Conservation (phyloP, 1,140 invertebrate genomes). For the Agraylea sexmaculata region DNA sequence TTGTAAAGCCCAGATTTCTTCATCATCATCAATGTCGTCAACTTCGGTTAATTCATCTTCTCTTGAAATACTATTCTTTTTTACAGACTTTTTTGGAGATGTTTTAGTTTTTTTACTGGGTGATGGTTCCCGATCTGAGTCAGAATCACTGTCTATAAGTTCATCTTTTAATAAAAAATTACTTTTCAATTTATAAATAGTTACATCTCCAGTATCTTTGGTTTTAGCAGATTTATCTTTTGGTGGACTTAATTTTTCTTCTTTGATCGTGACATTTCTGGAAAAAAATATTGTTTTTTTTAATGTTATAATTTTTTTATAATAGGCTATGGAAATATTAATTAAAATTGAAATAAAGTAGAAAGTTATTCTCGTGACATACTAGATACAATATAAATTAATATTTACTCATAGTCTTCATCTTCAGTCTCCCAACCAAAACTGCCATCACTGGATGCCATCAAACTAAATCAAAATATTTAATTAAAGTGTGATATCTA, state of each 20-base stretch:
- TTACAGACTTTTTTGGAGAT: too few species aligned
- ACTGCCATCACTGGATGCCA: conserved; percentile 8
- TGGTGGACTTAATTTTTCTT: conserved; percentile 9
- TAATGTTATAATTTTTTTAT: neutral
- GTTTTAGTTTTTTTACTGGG: too few species aligned
- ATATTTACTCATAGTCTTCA: conserved; percentile 10
- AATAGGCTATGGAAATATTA: conserved; percentile 1
- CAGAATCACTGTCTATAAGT: too few species aligned
- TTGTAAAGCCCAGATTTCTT: too few species aligned
- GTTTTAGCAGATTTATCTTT: conserved; percentile 11
- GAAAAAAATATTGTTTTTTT: neutral
- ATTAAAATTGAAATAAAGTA: conserved; percentile 2
- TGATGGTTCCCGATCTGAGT: too few species aligned
- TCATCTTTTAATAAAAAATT: conserved; percentile 16
- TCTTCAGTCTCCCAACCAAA: conserved; percentile 14
- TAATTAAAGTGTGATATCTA: conserved; percentile 7
- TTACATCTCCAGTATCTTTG: conserved; percentile 5
- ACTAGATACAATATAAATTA: conserved; percentile 2
- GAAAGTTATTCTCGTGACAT: neutral
- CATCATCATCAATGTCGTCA: too few species aligned
- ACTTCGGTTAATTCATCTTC: too few species aligned
- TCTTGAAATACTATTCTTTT: too few species aligned
- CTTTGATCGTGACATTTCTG: neutral
- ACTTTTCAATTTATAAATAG: conserved; percentile 8
- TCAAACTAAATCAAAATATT: conserved; percentile 5